A percentile compares a stretch with the other conserved stretches of the same genome.
phyloP scores from a whole-genome alignment of 1,140 invertebrate species.

The Atta colombica region DNA sequence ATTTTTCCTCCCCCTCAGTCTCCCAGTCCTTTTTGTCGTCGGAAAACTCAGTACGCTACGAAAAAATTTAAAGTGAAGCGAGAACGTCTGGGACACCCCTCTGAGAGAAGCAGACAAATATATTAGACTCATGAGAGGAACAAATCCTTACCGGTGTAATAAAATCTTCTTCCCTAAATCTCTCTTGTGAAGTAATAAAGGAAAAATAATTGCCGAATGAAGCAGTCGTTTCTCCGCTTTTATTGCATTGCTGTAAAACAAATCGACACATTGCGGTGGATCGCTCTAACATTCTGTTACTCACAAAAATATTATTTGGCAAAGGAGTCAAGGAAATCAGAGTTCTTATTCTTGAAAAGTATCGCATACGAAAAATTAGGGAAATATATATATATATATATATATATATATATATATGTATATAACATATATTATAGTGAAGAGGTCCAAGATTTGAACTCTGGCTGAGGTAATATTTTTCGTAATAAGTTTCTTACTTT shows the following conservation, averaged over 20 bases:
- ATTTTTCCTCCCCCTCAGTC: not conserved
- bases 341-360: too few relatives aligned
- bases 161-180: slow-evolving; percentile 8
- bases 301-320: not conserved
- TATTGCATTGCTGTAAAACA: slow-evolving; percentile 23
- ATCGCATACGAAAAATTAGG: too few relatives aligned
- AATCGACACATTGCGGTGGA: not conserved
- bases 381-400: too few relatives aligned
- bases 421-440: too few relatives aligned
- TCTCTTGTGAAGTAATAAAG: slow-evolving; percentile 25
- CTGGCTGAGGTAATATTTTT: too few relatives aligned
- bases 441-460: too few relatives aligned
- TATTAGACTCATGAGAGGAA: not conserved
- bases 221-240: not conserved
- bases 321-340: not conserved
- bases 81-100: not conserved
- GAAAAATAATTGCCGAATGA: slow-evolving; percentile 3
- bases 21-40: not conserved
- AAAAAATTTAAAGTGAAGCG: not conserved
- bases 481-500: too few relatives aligned
- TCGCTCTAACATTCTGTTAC: not conserved
- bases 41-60: not conserved
- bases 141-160: slow-evolving; percentile 13
- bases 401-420: too few relatives aligned
- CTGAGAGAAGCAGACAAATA: not conserved